A percentile compares a stretch with the other conserved stretches of the same genome.
phyloP scores from a whole-genome alignment of 2,888 invertebrate species.

The Falcaria lacertinaria region DNA sequence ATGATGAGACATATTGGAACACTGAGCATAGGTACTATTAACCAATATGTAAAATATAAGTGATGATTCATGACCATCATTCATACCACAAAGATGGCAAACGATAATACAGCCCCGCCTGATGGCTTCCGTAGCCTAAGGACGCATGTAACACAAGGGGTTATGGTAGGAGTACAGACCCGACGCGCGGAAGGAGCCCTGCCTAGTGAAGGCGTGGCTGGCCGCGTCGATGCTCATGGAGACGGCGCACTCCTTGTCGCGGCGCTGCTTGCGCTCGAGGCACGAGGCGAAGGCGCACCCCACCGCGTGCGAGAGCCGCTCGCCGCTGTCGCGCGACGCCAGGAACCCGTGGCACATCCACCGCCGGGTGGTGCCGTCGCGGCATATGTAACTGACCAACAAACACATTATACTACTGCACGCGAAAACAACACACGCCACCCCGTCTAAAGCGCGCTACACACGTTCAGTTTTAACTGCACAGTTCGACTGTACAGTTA shows the following conservation, averaged over 20 bases:
- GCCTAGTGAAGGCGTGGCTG: conserved; percentile 94
- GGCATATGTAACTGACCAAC: conserved; percentile 93
- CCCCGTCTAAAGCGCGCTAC: too few species aligned
- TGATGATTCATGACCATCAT: too few species aligned
- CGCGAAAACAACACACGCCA: background rate
- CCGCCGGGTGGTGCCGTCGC: conserved; percentile 98
- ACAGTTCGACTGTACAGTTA: too few species aligned
- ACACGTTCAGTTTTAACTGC: too few species aligned
- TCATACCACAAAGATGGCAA: too few species aligned
- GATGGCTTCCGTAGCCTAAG: background rate
- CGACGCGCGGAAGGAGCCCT: conserved; percentile 93
- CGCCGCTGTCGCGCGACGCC: conserved; percentile 97
- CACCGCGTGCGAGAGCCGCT: conserved; percentile 98
- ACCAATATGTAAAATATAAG: too few species aligned
- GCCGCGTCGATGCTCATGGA: conserved; percentile 95
- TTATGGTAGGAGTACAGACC: conserved; percentile 36
- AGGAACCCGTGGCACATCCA: conserved; percentile 99
- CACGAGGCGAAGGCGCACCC: conserved; percentile 99
- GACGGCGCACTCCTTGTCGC: conserved; percentile 97
- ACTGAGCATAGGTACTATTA: too few species aligned
- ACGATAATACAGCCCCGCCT: too few species aligned
- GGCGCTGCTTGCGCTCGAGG: conserved; percentile 96
- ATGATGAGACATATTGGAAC: too few species aligned
- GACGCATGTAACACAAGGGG: background rate
- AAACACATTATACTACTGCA: background rate